These are phyloP conservation scores for Petrocephalus microphthalmus DNA, from an alignment of 2,113 vertebrate species.

Conservation along the genomic window DNA sequence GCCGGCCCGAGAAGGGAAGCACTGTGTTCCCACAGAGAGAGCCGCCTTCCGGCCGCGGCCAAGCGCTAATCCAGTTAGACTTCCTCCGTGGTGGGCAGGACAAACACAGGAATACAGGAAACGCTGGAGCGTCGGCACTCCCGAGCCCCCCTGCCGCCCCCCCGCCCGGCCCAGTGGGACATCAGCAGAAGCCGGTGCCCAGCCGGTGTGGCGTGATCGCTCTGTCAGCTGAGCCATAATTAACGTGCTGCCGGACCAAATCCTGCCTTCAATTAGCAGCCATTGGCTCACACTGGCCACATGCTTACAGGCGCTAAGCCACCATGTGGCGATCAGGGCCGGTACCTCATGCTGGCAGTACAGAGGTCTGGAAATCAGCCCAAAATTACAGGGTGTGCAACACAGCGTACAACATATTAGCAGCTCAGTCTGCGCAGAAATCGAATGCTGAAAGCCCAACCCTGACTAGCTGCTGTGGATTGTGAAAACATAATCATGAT, in stretches of 20 bases:
- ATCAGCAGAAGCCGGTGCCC: background rate
- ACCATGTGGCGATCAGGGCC: background rate
- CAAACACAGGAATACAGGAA: background rate
- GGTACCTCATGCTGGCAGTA: background rate
- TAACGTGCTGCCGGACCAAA: background rate
- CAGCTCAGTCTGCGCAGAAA: background rate
- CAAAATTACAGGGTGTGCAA: background rate
- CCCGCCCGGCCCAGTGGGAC: background rate
- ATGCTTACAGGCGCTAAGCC: background rate
- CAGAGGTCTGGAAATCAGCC: background rate
- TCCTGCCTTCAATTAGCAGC: constrained; percentile 25
- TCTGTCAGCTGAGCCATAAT: background rate
- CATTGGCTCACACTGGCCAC: constrained; percentile 21
- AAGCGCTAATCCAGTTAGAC: background rate
- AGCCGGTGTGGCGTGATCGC: background rate
- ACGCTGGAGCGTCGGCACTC: background rate
- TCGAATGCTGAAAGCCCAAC: background rate
- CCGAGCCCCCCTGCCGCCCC: background rate
- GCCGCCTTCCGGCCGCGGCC: background rate
- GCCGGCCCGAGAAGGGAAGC: background rate
- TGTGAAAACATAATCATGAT: background rate
- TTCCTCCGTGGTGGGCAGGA: background rate
- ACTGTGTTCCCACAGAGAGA: background rate
- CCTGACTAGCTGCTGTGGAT: background rate
- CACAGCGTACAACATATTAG: background rate